A percentile compares a stretch with the other conserved stretches of the same genome.
phyloP scores from a whole-genome alignment of 2,888 invertebrate genomes.

The Acronicta alni region DNA sequence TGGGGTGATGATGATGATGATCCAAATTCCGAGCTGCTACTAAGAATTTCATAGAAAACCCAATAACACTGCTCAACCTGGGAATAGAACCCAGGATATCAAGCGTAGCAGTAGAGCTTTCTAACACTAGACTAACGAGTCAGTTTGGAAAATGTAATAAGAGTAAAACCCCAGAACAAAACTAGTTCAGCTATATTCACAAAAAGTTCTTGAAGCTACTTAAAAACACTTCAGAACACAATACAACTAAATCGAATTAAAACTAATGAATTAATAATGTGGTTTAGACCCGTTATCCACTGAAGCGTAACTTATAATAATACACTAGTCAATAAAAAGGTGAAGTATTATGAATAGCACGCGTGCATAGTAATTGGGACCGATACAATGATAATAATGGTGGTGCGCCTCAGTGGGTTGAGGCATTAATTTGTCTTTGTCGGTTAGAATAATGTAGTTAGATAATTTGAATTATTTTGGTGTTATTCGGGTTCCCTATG shows the following conservation, averaged over 20 bases:
- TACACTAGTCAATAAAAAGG: slow-evolving; percentile 31
- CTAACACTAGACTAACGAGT: too few species aligned
- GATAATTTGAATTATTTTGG: slow-evolving; percentile 9
- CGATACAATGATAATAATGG: slow-evolving; percentile 37
- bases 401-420: slow-evolving; percentile 35
- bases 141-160: too few species aligned
- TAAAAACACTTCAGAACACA: background rate
- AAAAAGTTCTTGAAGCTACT: slow-evolving; percentile 1
- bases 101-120: too few species aligned
- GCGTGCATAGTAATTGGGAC: slow-evolving; percentile 8
- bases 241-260: slow-evolving; percentile 6
- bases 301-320: slow-evolving; percentile 37
- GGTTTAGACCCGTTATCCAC: slow-evolving; percentile 33
- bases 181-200: background rate
- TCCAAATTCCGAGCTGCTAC: too few species aligned
- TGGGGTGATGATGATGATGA: too few species aligned
- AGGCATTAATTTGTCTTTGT: slow-evolving; percentile 42
- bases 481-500: slow-evolving; percentile 19
- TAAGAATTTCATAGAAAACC: too few species aligned
- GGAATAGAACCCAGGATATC: too few species aligned
- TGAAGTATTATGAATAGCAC: slow-evolving; percentile 31
- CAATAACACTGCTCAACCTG: too few species aligned
- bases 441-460: slow-evolving; percentile 21
- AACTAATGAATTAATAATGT: slow-evolving; percentile 36
- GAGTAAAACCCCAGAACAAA: background rate